Base-by-base conservation (phyloP, 2,113 vertebrate species). In the Pygoscelis adeliae region DNA sequence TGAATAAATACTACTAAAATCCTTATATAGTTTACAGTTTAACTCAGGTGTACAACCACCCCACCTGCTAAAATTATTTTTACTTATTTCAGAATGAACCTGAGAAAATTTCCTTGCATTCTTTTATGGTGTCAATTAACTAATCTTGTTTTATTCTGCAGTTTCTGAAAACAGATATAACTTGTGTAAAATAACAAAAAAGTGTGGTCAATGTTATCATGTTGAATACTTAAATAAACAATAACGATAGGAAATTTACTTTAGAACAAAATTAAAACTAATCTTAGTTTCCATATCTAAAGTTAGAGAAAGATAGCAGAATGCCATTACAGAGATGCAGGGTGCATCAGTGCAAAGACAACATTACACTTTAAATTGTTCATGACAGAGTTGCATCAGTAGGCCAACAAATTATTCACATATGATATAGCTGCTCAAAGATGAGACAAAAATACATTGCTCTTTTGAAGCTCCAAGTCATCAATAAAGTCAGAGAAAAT, bases 321-420 rank as follows among this genome's bases (percentile, higher is more conserved):
- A 89, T 13, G 2, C 3, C 15, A 73, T 61, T 78, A 81, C 11
- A 66, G 56, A 88, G 25, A 42, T 42, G 6, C 21, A 81, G 44
- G 47, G 15, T 66, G 52, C 38, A 58, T 81, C 82, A 85, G 8
- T 66, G 73, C 34, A 50, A 81, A 83, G 55, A 78, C 18, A 83
- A 59, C 19, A 53, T 79, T 89, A 44, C 21, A 38, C 16, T 96
- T 93, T 32, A 83, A 92, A 92, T 89, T 94, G 80, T 23, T 97
- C 26, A 52, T 87, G 52, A 89, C 42, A 76, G 29, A 89, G 15
- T 65, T 78, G 20, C 11, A 71, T 53, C 58, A 92, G 29, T 10
- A 93, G 55, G 34, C 19, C 47, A 85, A 81, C 16, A 87, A 80
- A 83, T 84, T 84, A 77, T 90, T 78, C 42, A 53, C n/a, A 32